Percentiles rank a stretch among this genome's conserved stretches.
Evolutionary conservation across 2,113 vertebrate genomes (phyloP).

Genomic region (Chamaea fasciata): DNA sequence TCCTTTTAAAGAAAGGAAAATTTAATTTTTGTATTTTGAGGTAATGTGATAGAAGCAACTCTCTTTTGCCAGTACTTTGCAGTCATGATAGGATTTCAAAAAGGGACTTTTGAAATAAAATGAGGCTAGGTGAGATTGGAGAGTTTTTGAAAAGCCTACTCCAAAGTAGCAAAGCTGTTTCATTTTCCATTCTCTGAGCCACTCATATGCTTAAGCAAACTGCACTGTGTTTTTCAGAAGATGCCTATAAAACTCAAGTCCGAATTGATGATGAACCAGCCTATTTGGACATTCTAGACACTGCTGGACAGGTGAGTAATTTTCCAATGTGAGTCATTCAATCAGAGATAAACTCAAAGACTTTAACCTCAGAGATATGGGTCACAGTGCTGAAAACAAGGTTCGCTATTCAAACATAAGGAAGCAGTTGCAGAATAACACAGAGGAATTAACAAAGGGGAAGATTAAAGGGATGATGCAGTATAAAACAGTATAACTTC

Average conservation of each 20-base stretch:
- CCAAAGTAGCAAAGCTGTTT: not conserved
- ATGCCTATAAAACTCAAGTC: conserved; percentile 77
- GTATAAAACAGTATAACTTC: not conserved
- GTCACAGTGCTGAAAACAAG: not conserved
- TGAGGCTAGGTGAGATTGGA: not conserved
- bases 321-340: not conserved
- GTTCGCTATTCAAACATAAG: not conserved
- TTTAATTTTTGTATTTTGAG: not conserved
- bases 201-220: not conserved
- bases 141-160: not conserved
- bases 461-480: not conserved
- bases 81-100: not conserved
- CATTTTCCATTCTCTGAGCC: not conserved
- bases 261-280: conserved; percentile 73
- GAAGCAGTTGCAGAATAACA: not conserved
- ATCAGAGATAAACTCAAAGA: not conserved
- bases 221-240: conserved; percentile 67
- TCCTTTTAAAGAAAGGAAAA: not conserved
- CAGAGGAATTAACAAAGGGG: not conserved
- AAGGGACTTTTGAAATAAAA: not conserved
- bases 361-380: not conserved
- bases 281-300: conserved; percentile 77
- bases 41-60: not conserved
- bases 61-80: not conserved
- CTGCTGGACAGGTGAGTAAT: conserved; percentile 72